Conservation (phyloP, 2,113 vertebrate species). For the Gadus macrocephalus region DNA sequence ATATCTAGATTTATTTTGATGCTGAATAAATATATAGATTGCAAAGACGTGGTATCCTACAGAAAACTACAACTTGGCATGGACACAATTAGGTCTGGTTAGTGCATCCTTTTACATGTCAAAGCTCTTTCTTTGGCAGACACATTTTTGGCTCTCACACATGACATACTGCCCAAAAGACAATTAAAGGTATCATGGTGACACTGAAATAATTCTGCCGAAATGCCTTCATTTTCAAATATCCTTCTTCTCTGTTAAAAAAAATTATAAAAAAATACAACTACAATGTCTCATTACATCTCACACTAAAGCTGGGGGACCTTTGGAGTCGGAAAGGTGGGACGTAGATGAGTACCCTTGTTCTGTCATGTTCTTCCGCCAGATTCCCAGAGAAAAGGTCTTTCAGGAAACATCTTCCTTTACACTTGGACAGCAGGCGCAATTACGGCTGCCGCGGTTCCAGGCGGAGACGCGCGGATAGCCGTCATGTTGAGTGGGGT, state of each 20-base stretch:
- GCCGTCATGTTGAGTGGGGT: conserved; percentile 67
- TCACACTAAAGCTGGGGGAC: conserved; percentile 60
- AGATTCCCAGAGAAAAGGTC: conserved; percentile 72
- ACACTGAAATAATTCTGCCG: conserved; percentile 12
- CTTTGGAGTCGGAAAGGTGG: conserved; percentile 61
- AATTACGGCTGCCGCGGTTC: conserved; percentile 72
- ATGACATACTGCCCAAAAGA: conserved; percentile 23
- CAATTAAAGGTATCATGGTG: conserved; percentile 40
- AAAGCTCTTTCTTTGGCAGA: conserved; percentile 16
- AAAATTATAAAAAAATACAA: conserved; percentile 65
- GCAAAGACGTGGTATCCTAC: no score
- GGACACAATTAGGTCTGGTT: conserved; percentile 5
- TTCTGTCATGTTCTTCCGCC: conserved; percentile 61
- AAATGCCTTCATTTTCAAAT: conserved; percentile 36
- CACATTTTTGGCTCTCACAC: conserved; percentile 27
- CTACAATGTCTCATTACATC: conserved; percentile 72
- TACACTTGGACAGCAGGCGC: conserved; percentile 69
- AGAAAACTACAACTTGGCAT: neutral
- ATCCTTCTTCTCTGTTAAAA: conserved; percentile 52
- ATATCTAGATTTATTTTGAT: no score
- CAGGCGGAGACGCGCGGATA: conserved; percentile 63
- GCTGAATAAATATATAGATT: no score
- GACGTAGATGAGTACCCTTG: conserved; percentile 65
- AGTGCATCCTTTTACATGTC: conserved; percentile 40
- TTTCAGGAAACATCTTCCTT: conserved; percentile 69